Percentiles rank a stretch among this genome's conserved stretches.
Evolutionary conservation across 1,140 invertebrate genomes (phyloP).

Genomic region (Conus betulinus): DNA sequence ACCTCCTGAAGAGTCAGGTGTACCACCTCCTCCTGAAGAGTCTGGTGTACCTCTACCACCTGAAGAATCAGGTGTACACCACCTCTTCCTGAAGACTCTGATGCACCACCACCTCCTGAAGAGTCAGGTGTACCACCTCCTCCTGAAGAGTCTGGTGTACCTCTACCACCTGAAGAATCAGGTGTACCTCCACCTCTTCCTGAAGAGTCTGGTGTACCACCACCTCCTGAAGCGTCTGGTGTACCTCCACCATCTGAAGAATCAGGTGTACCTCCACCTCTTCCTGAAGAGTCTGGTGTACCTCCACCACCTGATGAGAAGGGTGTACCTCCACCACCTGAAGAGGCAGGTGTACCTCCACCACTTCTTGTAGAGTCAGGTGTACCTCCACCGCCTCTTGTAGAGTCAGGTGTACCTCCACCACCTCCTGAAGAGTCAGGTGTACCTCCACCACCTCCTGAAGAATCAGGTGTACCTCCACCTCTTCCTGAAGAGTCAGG

Average conservation of each 20-base stretch:
- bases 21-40: background rate
- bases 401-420: background rate
- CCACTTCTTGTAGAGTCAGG: background rate
- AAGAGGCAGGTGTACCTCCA: background rate
- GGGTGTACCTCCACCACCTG: background rate
- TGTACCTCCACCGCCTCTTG: background rate
- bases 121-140: background rate
- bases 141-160: background rate
- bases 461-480: background rate
- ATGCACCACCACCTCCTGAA: background rate
- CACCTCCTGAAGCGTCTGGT: background rate
- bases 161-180: background rate
- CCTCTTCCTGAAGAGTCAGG: background rate
- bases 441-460: background rate
- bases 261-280: background rate
- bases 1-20: background rate
- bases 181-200: background rate
- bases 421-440: background rate
- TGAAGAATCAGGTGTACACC: background rate
- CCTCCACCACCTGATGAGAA: background rate
- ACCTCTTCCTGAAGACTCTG: background rate
- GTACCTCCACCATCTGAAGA: background rate
- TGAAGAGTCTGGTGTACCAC: background rate
- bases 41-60: background rate
- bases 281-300: background rate